Base-by-base conservation (phyloP, 2,113 vertebrate species). In the Felis chaus region DNA sequence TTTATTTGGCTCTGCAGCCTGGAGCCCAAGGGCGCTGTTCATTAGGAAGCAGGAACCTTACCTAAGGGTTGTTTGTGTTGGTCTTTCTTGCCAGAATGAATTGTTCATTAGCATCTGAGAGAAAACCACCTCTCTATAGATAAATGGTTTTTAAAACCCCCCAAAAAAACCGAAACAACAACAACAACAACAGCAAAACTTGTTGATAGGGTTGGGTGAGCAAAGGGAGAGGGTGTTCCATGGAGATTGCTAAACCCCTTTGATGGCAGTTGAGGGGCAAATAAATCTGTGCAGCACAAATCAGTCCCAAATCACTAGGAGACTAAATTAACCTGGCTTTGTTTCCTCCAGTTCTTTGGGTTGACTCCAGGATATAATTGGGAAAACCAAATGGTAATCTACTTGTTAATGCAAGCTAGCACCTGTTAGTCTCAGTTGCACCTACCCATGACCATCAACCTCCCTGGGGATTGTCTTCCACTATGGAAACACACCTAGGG, bases 41-140 rank as follows among this genome's bases (percentile, higher is more conserved):
- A 97, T 98, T 98, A 97, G 73, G 92, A 97, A 96, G 76, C 25
- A 23, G 71, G 66, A 65, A 68, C 25, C 89, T 94, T 63, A 95
- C 95, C 90, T 95, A 69, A 80, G 88, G 50, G 61, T 92, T 97
- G 82, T 89, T 97, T 97, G 74, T 96, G 39, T 96, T 80, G 66
- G 86, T 92, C 68, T 97, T 95, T 81, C 87, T 93, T 74, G 33
- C 79, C 86, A 90, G 61, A 45, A 90, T 92, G 69, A 96, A 96
- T 73, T 95, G 89, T 96, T 95, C 74, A 84, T 89, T 95, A 95
- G 83, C 69, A 66, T 97, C 18, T 21, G 50, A 83, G 83, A 57
- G 69, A 96, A 93, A 83, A 73, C 45, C 23, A 69, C 78, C 29
- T 69, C 76, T 87, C 50, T 91, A 7, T 29, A 89, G 85, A 90